Evolutionary conservation across 2,113 vertebrate species (phyloP).

Genomic region (Muntiacus reevesi): DNA sequence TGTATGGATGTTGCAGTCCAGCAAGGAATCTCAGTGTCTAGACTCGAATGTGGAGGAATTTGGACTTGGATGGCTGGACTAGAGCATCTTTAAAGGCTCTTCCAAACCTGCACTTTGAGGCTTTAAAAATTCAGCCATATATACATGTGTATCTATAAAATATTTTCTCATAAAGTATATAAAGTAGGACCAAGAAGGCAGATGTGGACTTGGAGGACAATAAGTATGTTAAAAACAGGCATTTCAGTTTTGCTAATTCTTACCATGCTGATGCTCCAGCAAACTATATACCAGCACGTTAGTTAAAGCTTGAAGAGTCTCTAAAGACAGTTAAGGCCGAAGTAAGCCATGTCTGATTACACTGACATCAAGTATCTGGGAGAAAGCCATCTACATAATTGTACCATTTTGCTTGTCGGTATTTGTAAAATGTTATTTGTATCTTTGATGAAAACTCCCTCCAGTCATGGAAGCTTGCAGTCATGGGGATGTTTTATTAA

Average conservation of each 20-base stretch:
- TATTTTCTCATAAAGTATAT: neutral
- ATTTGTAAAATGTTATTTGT: slow-evolving; percentile 52
- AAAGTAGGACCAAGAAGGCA: neutral
- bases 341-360: slow-evolving; percentile 3
- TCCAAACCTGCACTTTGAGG: neutral
- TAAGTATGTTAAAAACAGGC: slow-evolving; percentile 33
- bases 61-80: slow-evolving; percentile 30
- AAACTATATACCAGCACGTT: neutral
- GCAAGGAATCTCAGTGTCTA: slow-evolving; percentile 26
- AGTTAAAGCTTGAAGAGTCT: slow-evolving; percentile 29
- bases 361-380: slow-evolving; percentile 32
- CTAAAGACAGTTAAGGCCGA: slow-evolving; percentile 25
- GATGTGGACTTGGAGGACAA: slow-evolving; percentile 15
- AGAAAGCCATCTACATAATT: slow-evolving; percentile 31
- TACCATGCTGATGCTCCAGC: neutral
- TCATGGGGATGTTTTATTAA: slow-evolving; percentile 50
- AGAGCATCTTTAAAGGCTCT: slow-evolving; percentile 24
- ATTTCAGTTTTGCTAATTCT: slow-evolving; percentile 49
- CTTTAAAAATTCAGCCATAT: slow-evolving; percentile 30
- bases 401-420: slow-evolving; percentile 39
- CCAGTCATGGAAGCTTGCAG: slow-evolving; percentile 31
- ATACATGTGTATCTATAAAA: neutral
- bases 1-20: neutral
- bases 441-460: slow-evolving; percentile 52
- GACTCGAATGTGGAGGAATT: slow-evolving; percentile 45